Evolutionary conservation across 2,888 invertebrate genomes (phyloP), one percentile per base, ranked within the genome.

Genomic region (Brachylomia viminalis): DNA sequence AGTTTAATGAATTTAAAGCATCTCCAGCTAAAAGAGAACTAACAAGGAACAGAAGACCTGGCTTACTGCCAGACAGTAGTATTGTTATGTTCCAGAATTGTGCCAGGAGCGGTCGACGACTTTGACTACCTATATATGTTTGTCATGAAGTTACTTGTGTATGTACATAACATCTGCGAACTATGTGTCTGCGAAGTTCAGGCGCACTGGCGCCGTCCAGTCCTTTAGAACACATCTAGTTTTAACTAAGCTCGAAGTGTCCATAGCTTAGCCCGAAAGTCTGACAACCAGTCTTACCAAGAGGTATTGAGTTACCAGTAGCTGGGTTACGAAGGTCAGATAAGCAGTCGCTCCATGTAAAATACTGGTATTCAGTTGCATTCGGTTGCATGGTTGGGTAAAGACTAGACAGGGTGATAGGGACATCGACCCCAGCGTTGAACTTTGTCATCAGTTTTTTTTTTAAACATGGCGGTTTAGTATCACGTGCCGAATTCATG

Each of bases 51-150:
- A 68, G 52, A 75, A 78, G 47, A 74, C 59, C 77, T 87, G 87
- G 88, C 77, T 30, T 20, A 23, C 33, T 77, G 88, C 88, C 88
- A 87, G 77, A 82, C 77, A 77, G 72, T 78, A 80, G 77, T 82
- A 88, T 77, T 83, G 68, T 76, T 79, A 74, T 79, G 70, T 79
- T 75, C 84, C 77, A 68, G 76, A 87, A 88, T 82, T 83, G 85
- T 85, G 85, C 72, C 82, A 84, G 80, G 79, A 86, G 85, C 77
- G 88, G 85, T 85, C 87, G 82, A 80, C 69, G 88, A 82, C 87
- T 80, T 68, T 61, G 58, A 68, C 66, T 72, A 67, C 30, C 17
- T 82, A 80, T 23, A 15, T 52, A 27, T 73, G 62, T 81, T 33
- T 67, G 42, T 61, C 30, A 80, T 58, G 20, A 61, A 67, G 54